Evolutionary conservation across 2,113 vertebrate species (phyloP).

Genomic region (Eulacestoma nigropectus): DNA sequence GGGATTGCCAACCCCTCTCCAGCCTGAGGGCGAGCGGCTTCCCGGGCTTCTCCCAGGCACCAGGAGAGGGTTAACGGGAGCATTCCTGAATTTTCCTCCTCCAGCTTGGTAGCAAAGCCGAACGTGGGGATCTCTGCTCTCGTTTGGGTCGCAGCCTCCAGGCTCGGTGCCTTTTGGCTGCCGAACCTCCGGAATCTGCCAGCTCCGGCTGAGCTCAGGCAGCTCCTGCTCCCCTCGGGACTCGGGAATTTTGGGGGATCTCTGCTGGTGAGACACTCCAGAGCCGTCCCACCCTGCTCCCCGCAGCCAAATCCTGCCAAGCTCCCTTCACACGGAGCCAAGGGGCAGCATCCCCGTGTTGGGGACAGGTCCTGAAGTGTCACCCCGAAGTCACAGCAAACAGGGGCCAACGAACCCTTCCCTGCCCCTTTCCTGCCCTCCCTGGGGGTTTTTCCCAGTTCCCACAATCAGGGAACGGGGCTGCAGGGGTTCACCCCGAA

Average conservation of each 20-base stretch:
- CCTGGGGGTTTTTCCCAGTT: too few species aligned
- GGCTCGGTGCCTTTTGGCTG: constrained; percentile 30
- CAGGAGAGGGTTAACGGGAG: neutral
- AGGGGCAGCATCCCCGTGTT: accelerated
- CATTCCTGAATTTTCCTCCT: neutral
- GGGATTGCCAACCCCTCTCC: neutral
- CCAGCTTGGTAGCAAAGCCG: constrained; percentile 26
- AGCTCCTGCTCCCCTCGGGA: neutral
- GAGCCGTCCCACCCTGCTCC: neutral
- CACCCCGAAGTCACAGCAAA: neutral
- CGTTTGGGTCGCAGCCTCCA: neutral
- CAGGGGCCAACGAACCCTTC: accelerated
- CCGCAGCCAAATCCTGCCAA: neutral
- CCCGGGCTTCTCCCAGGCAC: neutral
- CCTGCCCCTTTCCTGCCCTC: neutral
- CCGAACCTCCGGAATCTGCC: neutral
- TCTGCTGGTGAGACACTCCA: neutral
- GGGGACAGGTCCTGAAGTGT: neutral
- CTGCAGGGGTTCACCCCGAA: neutral
- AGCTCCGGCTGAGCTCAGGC: neutral
- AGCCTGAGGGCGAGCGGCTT: neutral
- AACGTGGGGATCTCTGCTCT: neutral
- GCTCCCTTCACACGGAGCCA: accelerated
- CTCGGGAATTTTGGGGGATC: neutral
- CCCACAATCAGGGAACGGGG: too few species aligned